Evolutionary conservation across 2,888 invertebrate species (phyloP), one percentile per base, ranked within the genome.

Genomic region (Anoplius nigerrimus): DNA sequence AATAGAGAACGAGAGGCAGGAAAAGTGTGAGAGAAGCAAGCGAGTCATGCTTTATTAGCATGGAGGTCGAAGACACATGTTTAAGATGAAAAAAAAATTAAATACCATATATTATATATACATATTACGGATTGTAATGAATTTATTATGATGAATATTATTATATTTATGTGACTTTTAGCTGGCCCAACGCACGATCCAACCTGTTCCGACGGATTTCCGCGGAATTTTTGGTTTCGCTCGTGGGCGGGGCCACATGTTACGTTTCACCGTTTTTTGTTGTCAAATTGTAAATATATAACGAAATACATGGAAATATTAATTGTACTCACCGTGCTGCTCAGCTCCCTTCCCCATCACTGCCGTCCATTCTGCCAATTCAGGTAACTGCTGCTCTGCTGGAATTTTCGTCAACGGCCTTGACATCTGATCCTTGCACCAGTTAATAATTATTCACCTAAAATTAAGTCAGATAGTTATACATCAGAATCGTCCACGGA

Each of bases 211-310:
- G n/a, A 56, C 34, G 59, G 68, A 55, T 20, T 51, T 11, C 34
- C 6, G 34, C n/a, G 34, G 34, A 34, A 34, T 34, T 34, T 34
- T 34, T 61, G 67, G 76, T 79, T 79, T 73, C 75, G 76, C 75
- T 73, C 69, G 78, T 79, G 75, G 69, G 80, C 74, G 76, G 80
- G 80, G 74, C 82, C 78, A 75, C 68, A 77, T 83, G 84, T 81
- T 84, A 81, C 63, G 81, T 83, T 86, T 81, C 76, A 78, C 69
- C n/a, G 66, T 80, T 82, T 80, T 76, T 80, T 82, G 85, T 86
- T 86, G 83, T 85, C 78, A 85, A 83, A 85, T 82, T 86, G 86
- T 86, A 86, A 86, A 86, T 86, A 86, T 82, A 86, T 86, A 82
- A 86, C 74, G 82, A 85, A 86, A 84, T 84, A 86, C 83, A 85